Evolutionary conservation across 2,797 vertebrate species (phyloP), one percentile per base, ranked within the genome.

Genomic region (Semaprochilodus insignis): DNA sequence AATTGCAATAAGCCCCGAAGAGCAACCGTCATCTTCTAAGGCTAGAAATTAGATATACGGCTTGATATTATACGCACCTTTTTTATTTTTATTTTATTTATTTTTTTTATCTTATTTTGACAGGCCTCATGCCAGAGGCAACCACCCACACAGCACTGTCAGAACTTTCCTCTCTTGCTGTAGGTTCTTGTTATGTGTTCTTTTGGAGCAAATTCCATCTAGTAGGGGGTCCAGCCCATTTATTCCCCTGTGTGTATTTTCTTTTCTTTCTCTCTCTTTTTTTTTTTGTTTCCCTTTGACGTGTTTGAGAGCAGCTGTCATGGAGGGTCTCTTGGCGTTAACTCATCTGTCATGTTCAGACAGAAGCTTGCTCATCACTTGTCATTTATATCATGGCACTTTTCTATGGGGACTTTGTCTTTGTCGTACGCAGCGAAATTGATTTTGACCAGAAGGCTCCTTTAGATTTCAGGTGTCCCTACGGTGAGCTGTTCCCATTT

Each of bases 291-390:
- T 65, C 3, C 40, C 21, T 17, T 36, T 51, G 88, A 91, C 57
- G 44, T 86, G 85, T 90, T 89, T 90, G 85, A 89, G 90, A 91
- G 89, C 87, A 90, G 91, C 91, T 92, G 91, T 94, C 92, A 92
- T 48, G 83, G 84, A 89, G 65, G 91, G 92, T 92, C 92, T 92
- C 90, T 89, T 86, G 86, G 90, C 80, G 86, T 93, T 92, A 93
- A 89, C 92, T 93, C 85, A 77, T 92, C 93, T 92, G 91, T 93
- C 92, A 93, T 90, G 87, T 87, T 84, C 85, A 90, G 88, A 92
- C 90, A 90, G 90, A 81, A 75, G 83, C 88, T 91, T 81, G 81
- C 91, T 88, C 91, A 90, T 94, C 92, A 90, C 90, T 91, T 94
- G 92, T 93, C 91, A 93, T 92, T 91, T 92, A 88, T 87, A 90